phyloP scores from a whole-genome alignment of 2,113 vertebrate species.

The Ornithorhynchus anatinus region DNA sequence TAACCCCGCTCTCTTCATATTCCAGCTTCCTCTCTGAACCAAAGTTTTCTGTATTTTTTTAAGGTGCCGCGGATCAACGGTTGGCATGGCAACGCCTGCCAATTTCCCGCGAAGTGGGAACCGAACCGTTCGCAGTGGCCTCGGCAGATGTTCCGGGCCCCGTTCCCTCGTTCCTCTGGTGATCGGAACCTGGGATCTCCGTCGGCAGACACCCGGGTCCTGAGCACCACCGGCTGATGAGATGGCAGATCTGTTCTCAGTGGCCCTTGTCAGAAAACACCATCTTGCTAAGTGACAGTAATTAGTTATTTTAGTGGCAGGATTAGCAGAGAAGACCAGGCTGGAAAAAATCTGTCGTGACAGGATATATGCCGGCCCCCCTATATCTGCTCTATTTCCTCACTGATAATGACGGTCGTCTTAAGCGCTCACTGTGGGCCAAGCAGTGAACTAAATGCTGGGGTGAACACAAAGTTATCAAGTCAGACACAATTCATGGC shows the following conservation, averaged over 20 bases:
- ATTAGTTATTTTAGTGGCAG: conserved; percentile 11
- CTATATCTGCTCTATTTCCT: background rate
- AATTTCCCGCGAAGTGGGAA: conserved; percentile 27
- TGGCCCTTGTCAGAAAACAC: background rate
- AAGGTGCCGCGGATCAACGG: conserved; percentile 16
- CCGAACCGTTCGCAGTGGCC: background rate
- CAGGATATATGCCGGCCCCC: background rate
- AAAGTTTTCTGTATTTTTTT: conserved; percentile 26
- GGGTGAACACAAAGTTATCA: too few species aligned
- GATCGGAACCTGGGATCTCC: background rate
- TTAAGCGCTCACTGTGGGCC: too few species aligned
- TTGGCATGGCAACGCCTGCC: conserved; percentile 46
- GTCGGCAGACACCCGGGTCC: background rate
- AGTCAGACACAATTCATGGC: too few species aligned
- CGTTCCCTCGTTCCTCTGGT: background rate
- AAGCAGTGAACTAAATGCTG: too few species aligned
- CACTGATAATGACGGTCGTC: too few species aligned
- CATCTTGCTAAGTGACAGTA: background rate
- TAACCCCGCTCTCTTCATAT: background rate
- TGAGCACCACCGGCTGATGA: rapidly evolving
- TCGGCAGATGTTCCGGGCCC: background rate
- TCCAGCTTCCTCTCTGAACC: background rate
- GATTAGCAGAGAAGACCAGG: background rate
- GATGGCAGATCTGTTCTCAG: background rate
- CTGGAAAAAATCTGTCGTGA: background rate